Evolutionary conservation across 2,797 vertebrate genomes (phyloP), one percentile per base, ranked within the genome.

Genomic region (Siniperca undulata): DNA sequence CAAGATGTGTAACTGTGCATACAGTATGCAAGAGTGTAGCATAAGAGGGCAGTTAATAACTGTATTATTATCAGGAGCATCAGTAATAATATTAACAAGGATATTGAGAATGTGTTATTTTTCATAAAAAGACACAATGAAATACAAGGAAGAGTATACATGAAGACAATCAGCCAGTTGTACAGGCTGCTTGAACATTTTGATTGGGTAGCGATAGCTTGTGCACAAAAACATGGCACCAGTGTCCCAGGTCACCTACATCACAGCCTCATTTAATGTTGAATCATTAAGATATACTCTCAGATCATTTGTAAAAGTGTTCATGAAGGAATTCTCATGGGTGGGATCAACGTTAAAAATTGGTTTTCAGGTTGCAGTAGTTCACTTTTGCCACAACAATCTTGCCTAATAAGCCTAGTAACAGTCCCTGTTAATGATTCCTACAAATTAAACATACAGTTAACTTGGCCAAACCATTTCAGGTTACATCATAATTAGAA

Each of bases 1-100:
- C 86, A 88, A 84, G 87, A 92, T 91, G 86, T 93, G 90, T 92
- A 94, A 93, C 92, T 92, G 91, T 94, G 92, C 87, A 90, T 92
- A 92, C 87, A 93, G 91, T 89, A 90, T 93, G 91, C 89, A 88
- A 92, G 83, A 89, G 89, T 90, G 92, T 94, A 93, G 91, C 90
- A 93, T 92, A 91, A 84, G 88, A 92, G 92, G 90, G 84, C 88
- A 88, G 82, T 88, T 91, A 93, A 90, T 91, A 92, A 88, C 83
- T 83, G 89, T 86, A 92, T 88, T 83, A 90, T 88, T 81, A 89
- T 90, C 84, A 93, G 90, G 89, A 92, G 87, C 82, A 91, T 91
- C 76, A 89, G 88, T 90, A 93, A 83, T 87, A 90, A 88, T 88
- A 93, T 90, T 91, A 91, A 91, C 87, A 88, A 89, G 88, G 93